Evolutionary conservation across 1,140 invertebrate genomes (phyloP).

Genomic region (Laodelphax striatellus): DNA sequence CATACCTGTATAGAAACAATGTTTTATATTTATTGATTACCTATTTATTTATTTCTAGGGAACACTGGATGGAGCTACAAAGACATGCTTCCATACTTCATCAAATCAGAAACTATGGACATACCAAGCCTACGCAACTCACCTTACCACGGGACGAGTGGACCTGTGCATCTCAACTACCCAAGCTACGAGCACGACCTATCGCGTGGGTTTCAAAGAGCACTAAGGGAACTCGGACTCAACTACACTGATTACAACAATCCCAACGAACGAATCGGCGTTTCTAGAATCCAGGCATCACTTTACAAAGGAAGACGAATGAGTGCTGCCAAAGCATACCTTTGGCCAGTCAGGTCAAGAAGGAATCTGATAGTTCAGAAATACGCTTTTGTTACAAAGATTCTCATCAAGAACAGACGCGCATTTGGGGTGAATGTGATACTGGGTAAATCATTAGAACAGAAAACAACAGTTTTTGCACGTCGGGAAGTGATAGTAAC

Average conservation of each 20-base stretch:
- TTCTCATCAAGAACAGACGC: constrained; percentile 58
- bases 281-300: constrained; percentile 35
- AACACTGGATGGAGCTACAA: constrained; percentile 52
- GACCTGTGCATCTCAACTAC: constrained; percentile 40
- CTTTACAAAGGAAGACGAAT: constrained; percentile 38
- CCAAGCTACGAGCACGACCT: constrained; percentile 34
- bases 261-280: constrained; percentile 41
- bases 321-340: constrained; percentile 42
- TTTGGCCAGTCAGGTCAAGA: constrained; percentile 40
- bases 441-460: constrained; percentile 23
- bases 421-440: constrained; percentile 50
- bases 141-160: constrained; percentile 41
- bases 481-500: constrained; percentile 46
- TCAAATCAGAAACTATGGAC: constrained; percentile 44
- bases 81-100: constrained; percentile 55
- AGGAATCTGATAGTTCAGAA: constrained; percentile 51
- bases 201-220: constrained; percentile 47
- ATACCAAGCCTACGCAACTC: constrained; percentile 34
- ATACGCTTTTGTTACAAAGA: constrained; percentile 42
- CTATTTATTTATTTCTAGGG: no score
- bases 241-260: constrained; percentile 50
- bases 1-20: no score
- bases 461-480: constrained; percentile 31
- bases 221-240: constrained; percentile 45
- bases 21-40: no score